Conservation (phyloP, 2,888 invertebrate genomes). For the Helicoverpa assulta region DNA sequence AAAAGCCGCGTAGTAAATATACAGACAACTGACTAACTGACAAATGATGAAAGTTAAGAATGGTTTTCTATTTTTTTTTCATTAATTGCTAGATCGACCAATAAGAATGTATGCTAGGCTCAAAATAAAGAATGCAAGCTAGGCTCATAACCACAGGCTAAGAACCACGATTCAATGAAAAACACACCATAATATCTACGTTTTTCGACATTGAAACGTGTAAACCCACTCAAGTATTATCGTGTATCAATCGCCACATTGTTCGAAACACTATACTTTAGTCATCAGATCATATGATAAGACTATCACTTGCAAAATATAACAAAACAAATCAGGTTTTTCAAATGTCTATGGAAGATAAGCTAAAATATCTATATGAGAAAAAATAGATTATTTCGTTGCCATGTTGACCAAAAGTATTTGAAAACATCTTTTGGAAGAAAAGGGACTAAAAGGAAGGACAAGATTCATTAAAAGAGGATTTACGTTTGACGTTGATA, state of each 20-base stretch:
- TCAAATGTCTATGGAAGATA: not conserved
- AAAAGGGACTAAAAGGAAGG: not conserved
- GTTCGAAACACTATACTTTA: not conserved
- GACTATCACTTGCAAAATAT: not conserved
- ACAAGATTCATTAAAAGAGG: too few relatives aligned
- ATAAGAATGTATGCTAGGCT: too few relatives aligned
- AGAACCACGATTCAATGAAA: not conserved
- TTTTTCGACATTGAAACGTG: conserved; percentile 17
- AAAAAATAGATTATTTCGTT: not conserved
- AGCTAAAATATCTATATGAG: not conserved
- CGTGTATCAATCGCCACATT: conserved; percentile 10
- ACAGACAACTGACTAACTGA: too few relatives aligned
- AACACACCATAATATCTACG: conserved; percentile 25
- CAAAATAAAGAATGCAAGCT: not conserved
- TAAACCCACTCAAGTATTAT: conserved; percentile 21
- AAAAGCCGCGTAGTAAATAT: too few relatives aligned
- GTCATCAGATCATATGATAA: conserved; percentile 31
- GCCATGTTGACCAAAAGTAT: too few relatives aligned
- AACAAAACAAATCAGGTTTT: conserved; percentile 8
- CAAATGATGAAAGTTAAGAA: too few relatives aligned
- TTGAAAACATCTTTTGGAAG: too few relatives aligned
- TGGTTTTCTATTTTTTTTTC: too few relatives aligned
- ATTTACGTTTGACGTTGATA: too few relatives aligned
- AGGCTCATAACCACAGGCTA: not conserved
- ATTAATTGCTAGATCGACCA: too few relatives aligned